Conservation (phyloP, 2,113 vertebrate genomes). For the Psilopsiagon aurifrons region DNA sequence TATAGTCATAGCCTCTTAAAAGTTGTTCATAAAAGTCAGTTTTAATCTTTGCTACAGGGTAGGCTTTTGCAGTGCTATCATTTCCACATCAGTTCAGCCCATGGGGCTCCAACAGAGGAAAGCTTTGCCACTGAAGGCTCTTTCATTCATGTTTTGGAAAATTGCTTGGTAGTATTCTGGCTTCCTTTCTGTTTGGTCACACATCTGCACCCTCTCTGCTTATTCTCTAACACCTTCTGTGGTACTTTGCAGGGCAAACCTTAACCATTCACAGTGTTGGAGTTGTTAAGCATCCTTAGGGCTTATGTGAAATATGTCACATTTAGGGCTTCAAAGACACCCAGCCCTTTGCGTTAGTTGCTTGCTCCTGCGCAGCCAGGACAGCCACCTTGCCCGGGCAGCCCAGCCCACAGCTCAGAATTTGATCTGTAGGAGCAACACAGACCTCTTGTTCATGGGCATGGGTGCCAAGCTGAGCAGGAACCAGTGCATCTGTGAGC, state of each 20-base stretch:
- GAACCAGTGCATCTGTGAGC: background rate
- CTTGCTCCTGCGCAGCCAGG: background rate
- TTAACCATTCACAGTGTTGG: background rate
- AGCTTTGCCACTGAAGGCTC: background rate
- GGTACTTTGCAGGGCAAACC: background rate
- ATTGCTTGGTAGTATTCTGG: background rate
- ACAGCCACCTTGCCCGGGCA: background rate
- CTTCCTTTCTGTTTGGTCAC: background rate
- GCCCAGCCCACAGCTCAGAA: background rate
- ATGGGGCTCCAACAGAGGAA: background rate
- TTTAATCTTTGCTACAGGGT: slow-evolving; percentile 16
- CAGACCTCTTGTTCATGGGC: background rate
- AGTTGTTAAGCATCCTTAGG: background rate
- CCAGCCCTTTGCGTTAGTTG: rapidly evolving
- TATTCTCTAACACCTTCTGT: background rate
- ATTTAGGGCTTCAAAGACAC: background rate
- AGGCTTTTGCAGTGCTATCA: background rate
- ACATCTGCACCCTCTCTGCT: background rate
- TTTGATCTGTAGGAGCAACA: background rate
- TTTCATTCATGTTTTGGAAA: background rate
- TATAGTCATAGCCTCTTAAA: background rate
- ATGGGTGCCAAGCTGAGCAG: background rate
- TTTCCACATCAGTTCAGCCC: background rate
- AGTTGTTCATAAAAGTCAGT: background rate
- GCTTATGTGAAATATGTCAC: background rate